Base-by-base conservation (phyloP, 2,797 vertebrate species). In the Alca torda region DNA sequence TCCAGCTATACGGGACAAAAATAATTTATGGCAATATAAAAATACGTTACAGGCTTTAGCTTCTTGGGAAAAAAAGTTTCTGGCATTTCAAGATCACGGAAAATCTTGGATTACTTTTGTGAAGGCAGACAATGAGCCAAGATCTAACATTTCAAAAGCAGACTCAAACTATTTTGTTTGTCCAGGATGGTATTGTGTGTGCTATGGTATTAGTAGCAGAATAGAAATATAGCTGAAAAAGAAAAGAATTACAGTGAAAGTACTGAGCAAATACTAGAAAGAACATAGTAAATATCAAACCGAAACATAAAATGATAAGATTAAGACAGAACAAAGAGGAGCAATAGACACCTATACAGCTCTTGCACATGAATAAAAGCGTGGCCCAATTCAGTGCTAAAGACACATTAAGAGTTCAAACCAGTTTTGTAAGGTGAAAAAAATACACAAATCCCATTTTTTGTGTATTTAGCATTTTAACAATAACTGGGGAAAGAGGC, bases 251-350 rank as follows among this genome's bases (percentile, higher is more conserved):
- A 70, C 48, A 65, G 10, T 57, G 14, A 17, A 89, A 87, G 28
- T 57, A 74, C 68, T 72, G 51, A 85, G 80, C 68, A 96, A 94
- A 91, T 77, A 93, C 77, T 35, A 77, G 23, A 87, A 91, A 92
- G 87, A 87, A 45, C 28, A 74, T 13, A 37, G 48, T 60, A 97
- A 96, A 92, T 94, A 89, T 30, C 81, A 92, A 90, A 83, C 28
- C 28, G 51, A 94, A 84, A 74, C 4, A 3, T 33, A 67, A 93
- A 94, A 90, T 11, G 1, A 1, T 72, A 61, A 48, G 24, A 91
- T 92, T 90, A 89, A 89, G 88, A 87, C 2, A 10, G 31, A 80
- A 80, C 23, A 70, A 72, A 87, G 45, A 64, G 9, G 16, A 84
- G 14, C 26, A 92, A 65, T 4, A 89, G 31, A 74, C 43, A 24